A percentile compares a stretch with the other conserved stretches of the same genome.
phyloP scores from a whole-genome alignment of 2,113 vertebrate genomes.

The Phaethon lepturus region DNA sequence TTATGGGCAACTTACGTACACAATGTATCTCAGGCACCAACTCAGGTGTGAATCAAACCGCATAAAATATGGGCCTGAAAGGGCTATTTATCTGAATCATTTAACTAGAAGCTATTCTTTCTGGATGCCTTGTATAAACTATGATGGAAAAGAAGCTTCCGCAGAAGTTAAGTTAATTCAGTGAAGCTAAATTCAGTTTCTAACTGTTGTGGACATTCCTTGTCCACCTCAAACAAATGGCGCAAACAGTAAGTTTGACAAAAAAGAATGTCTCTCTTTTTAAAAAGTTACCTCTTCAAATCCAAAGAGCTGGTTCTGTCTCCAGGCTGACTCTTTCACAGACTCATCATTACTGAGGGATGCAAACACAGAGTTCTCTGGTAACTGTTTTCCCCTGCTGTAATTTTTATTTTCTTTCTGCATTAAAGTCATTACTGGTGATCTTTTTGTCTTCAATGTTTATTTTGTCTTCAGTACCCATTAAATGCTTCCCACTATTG shows the following conservation, averaged over 20 bases:
- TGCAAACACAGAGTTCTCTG: background rate
- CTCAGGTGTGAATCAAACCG: background rate
- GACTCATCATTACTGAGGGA: background rate
- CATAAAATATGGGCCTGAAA: background rate
- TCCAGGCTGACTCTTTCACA: slow-evolving; percentile 5
- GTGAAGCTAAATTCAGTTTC: background rate
- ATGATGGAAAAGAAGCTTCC: background rate
- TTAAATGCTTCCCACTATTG: background rate
- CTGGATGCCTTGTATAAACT: background rate
- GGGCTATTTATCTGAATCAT: background rate
- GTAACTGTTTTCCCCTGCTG: background rate
- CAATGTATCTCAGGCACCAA: background rate
- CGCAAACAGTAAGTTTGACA: background rate
- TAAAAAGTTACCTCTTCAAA: slow-evolving; percentile 63
- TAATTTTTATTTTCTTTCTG: background rate
- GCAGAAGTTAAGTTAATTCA: background rate
- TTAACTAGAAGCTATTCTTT: background rate
- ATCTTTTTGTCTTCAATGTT: background rate
- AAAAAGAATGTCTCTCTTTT: background rate
- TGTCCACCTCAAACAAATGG: background rate
- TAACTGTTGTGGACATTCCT: background rate
- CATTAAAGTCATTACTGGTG: background rate
- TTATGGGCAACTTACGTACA: background rate
- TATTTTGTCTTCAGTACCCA: background rate
- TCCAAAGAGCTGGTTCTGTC: slow-evolving; percentile 23